phyloP scores from a whole-genome alignment of 1,140 invertebrate species.

The Leucophenga varia region DNA sequence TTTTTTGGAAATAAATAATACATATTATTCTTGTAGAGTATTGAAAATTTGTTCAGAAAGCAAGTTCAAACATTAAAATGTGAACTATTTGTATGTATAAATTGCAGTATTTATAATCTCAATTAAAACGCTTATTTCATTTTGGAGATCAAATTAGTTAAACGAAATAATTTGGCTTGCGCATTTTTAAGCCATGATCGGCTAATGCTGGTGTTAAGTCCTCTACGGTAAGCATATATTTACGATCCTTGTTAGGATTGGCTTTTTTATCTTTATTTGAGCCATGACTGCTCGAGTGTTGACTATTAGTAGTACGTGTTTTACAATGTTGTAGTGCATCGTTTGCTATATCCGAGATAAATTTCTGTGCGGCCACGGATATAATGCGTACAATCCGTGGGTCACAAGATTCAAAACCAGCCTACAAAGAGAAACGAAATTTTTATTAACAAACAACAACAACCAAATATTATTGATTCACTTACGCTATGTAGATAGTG shows the following conservation, averaged over 20 bases:
- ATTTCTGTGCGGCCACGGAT: constrained; percentile 94
- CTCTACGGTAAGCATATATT: constrained; percentile 91
- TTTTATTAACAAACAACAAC: no score
- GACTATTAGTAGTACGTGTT: constrained; percentile 76
- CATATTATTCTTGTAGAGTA: no score
- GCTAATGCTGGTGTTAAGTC: constrained; percentile 88
- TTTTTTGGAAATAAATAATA: no score
- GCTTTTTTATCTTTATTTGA: constrained; percentile 46
- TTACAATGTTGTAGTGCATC: constrained; percentile 97
- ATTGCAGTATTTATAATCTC: no score
- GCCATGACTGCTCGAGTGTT: constrained; percentile 50
- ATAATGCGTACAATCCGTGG: constrained; percentile 82
- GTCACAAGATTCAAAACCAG: constrained; percentile 89
- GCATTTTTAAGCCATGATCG: constrained; percentile 95
- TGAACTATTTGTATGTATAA: no score
- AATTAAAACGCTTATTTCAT: no score
- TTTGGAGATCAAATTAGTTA: no score
- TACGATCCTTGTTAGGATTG: constrained; percentile 75
- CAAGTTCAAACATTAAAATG: no score
- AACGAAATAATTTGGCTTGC: no score
- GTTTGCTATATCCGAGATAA: constrained; percentile 95
- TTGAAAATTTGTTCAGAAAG: no score
- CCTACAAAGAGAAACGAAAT: constrained; percentile 58
- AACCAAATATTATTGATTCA: no score
- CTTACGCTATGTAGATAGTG: constrained; percentile 70